phyloP scores from a whole-genome alignment of 2,113 vertebrate genomes.

The Philantomba maxwellii region DNA sequence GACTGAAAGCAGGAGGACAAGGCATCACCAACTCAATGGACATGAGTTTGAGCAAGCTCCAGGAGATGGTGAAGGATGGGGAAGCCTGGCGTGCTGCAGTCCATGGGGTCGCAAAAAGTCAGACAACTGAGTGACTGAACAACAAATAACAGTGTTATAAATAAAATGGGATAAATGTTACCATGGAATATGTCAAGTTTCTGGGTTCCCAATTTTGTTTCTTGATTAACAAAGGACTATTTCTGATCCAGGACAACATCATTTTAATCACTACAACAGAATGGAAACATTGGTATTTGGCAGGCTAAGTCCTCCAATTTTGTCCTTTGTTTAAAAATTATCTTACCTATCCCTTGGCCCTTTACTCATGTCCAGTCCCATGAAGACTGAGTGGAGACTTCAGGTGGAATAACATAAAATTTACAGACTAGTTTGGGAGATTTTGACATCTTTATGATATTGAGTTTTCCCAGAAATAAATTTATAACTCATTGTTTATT shows the following conservation, averaged over 20 bases:
- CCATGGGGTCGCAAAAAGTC: not conserved
- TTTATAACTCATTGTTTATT: not conserved
- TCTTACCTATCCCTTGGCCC: not conserved
- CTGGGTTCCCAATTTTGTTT: not conserved
- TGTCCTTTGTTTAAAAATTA: not conserved
- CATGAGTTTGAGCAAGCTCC: not conserved
- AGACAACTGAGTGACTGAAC: not conserved
- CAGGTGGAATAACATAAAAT: not conserved
- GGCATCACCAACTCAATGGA: not conserved
- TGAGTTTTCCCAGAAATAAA: not conserved
- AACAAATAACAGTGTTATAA: not conserved
- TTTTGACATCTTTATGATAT: not conserved
- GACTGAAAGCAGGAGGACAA: not conserved
- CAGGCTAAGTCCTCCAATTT: not conserved
- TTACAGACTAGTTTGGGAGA: not conserved
- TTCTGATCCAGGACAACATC: not conserved
- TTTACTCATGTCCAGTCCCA: not conserved
- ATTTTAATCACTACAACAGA: not conserved
- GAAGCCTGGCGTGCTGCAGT: not conserved
- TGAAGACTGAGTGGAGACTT: not conserved
- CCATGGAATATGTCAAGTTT: not conserved
- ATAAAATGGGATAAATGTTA: not conserved
- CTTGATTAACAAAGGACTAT: not conserved
- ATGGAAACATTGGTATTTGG: not conserved
- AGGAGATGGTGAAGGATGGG: not conserved